Evolutionary conservation across 2,888 invertebrate genomes (phyloP).

Genomic region (Phalera bucephala): DNA sequence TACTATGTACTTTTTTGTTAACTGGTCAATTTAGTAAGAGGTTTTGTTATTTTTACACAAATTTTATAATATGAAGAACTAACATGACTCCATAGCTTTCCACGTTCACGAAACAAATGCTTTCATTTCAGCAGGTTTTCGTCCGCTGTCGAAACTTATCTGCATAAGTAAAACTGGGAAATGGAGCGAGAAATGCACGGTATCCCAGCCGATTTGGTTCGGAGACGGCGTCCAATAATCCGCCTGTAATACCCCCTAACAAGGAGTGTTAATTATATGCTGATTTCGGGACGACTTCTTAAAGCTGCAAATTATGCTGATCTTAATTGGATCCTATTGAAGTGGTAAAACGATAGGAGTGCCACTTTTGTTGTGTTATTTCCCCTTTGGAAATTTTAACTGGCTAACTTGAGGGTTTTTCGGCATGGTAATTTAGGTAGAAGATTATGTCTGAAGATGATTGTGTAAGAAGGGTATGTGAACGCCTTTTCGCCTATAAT

Average conservation of each 20-base stretch:
- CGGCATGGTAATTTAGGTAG: too few species aligned
- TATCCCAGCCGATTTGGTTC: slow-evolving; percentile 25
- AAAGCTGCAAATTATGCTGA: background rate
- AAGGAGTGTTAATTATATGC: background rate
- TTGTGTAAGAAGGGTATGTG: too few species aligned
- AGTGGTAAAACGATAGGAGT: background rate
- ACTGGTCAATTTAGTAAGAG: background rate
- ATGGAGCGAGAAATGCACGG: slow-evolving; percentile 65
- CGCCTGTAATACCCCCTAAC: background rate
- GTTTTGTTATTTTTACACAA: background rate
- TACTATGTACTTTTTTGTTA: background rate
- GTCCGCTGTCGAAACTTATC: slow-evolving; percentile 70
- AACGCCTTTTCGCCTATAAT: too few species aligned
- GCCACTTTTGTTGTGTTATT: too few species aligned
- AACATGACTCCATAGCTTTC: slow-evolving; percentile 29
- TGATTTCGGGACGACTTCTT: background rate
- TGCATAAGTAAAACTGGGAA: slow-evolving; percentile 74
- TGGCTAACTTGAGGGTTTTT: too few species aligned
- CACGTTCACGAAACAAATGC: slow-evolving; percentile 56
- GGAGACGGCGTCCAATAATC: slow-evolving; percentile 5
- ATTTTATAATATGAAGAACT: background rate
- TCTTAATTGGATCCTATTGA: background rate
- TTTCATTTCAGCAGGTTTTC: slow-evolving; percentile 63
- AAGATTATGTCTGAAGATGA: too few species aligned
- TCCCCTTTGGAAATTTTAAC: too few species aligned